Evolutionary conservation across 2,797 vertebrate genomes (phyloP).

Genomic region (Onychomys arenicola): DNA sequence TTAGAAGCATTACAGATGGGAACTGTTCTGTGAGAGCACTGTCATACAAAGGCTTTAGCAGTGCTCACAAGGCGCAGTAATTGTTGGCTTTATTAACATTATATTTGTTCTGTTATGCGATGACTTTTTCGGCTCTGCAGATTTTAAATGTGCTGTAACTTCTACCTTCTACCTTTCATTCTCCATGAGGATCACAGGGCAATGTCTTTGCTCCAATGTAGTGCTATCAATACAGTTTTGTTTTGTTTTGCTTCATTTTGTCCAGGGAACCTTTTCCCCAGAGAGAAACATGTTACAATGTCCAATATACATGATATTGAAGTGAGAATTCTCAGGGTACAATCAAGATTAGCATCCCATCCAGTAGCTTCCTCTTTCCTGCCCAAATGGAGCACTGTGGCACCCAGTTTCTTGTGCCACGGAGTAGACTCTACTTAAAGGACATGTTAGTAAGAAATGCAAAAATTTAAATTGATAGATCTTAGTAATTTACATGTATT

Average conservation of each 20-base stretch:
- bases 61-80: background rate
- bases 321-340: background rate
- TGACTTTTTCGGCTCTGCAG: background rate
- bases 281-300: background rate
- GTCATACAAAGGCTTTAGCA: background rate
- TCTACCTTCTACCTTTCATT: background rate
- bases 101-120: background rate
- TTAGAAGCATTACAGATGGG: background rate
- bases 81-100: background rate
- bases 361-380: background rate
- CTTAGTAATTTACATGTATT: background rate
- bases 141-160: background rate
- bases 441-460: background rate
- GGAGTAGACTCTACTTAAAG: background rate
- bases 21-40: background rate
- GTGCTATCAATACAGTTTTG: background rate
- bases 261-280: background rate
- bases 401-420: background rate
- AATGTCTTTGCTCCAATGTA: background rate
- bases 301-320: background rate
- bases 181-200: no score
- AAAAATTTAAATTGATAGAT: background rate
- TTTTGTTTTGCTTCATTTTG: conserved; percentile 8
- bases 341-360: fast-evolving
- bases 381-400: background rate